These are phyloP conservation scores for Imbricaverruca yamaguchii DNA, from an alignment of 2,888 invertebrate species.

Conservation along the genomic window DNA sequence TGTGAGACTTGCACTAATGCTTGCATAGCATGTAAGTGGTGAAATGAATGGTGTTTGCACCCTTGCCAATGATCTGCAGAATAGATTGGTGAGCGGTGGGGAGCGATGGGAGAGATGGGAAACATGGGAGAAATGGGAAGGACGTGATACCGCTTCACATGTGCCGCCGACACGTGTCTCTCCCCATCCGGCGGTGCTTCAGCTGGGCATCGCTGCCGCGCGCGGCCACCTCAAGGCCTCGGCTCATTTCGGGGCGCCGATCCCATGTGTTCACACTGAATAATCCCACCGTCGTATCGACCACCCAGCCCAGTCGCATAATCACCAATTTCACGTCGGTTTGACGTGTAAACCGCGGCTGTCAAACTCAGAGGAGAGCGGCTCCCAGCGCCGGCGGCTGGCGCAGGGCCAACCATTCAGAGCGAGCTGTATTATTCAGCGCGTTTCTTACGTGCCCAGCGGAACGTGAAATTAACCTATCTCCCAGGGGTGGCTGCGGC, in stretches of 20 bases:
- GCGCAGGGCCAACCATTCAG: neutral
- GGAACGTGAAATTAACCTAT: slow-evolving; percentile 22
- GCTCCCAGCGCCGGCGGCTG: neutral
- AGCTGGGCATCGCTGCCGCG: neutral
- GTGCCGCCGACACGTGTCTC: no score
- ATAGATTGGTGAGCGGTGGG: no score
- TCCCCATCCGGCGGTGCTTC: no score
- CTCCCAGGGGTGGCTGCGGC: slow-evolving; percentile 20
- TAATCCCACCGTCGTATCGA: neutral
- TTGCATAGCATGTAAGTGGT: no score
- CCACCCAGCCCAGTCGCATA: slow-evolving; percentile 17
- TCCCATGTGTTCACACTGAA: slow-evolving; percentile 11
- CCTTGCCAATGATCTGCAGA: no score
- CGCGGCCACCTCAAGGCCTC: neutral
- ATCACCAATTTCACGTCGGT: slow-evolving; percentile 20
- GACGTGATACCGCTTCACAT: no score
- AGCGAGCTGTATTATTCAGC: neutral
- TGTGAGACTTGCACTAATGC: no score
- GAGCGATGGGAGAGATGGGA: no score
- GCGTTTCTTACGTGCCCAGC: slow-evolving; percentile 22
- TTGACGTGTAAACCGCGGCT: slow-evolving; percentile 17
- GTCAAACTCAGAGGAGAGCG: neutral
- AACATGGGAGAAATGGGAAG: no score
- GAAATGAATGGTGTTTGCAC: no score
- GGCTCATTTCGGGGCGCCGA: neutral